phyloP scores from a whole-genome alignment of 1,140 invertebrate genomes.

The Zaprionus vittiger region DNA sequence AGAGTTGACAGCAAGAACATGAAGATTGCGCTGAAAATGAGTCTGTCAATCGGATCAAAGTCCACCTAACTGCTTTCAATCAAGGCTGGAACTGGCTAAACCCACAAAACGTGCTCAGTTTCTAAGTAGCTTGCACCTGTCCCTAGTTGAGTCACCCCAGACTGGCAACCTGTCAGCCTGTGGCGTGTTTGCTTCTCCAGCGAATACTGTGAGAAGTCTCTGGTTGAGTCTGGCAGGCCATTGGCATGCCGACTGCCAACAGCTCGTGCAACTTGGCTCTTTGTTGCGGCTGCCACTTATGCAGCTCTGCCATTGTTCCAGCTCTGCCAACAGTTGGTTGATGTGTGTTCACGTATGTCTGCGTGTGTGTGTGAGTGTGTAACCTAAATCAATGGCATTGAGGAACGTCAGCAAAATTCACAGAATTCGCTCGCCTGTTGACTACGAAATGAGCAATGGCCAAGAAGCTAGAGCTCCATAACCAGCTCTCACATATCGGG shows the following conservation, averaged over 20 bases:
- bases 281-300: conserved; percentile 36
- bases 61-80: conserved; percentile 41
- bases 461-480: background rate
- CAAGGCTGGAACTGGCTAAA: conserved; percentile 3
- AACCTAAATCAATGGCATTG: conserved; percentile 21
- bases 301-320: conserved; percentile 25
- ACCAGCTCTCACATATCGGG: background rate
- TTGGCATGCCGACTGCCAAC: background rate
- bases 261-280: conserved; percentile 2
- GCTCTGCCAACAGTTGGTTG: conserved; percentile 19
- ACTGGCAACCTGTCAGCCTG: background rate
- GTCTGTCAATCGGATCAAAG: background rate
- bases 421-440: conserved; percentile 11
- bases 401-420: conserved; percentile 39
- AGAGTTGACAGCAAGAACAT: conserved; percentile 5
- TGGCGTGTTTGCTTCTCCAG: background rate
- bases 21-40: background rate
- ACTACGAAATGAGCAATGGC: conserved; percentile 35
- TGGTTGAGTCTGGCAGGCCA: background rate
- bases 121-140: conserved; percentile 26
- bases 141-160: conserved; percentile 22
- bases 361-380: conserved; percentile 5
- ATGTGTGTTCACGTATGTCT: background rate
- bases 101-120: conserved; percentile 11
- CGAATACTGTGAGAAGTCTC: conserved; percentile 7